Evolutionary conservation across 2,113 vertebrate species (phyloP).

Genomic region (Cettia cetti): DNA sequence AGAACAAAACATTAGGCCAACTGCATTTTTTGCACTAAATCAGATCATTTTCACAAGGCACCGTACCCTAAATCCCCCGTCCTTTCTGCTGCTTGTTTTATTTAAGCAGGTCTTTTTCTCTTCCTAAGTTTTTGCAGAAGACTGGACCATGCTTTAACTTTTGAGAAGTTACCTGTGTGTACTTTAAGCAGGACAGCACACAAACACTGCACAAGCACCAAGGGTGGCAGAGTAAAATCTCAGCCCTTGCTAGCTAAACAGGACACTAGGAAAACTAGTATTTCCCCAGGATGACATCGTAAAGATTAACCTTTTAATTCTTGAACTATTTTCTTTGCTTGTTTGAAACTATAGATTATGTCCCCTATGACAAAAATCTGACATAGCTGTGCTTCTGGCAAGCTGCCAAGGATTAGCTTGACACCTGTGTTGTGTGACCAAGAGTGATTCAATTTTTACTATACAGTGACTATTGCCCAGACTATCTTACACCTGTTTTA

Average conservation of each 20-base stretch:
- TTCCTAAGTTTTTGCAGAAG: not conserved
- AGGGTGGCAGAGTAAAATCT: not conserved
- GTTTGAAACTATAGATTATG: not conserved
- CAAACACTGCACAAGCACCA: not conserved
- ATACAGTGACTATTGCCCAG: not conserved
- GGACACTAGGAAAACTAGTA: not conserved
- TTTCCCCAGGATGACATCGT: not conserved
- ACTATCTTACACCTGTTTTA: not conserved
- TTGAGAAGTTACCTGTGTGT: not conserved
- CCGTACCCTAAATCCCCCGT: not conserved
- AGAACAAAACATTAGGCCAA: not conserved
- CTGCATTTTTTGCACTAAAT: not conserved
- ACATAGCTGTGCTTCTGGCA: not conserved
- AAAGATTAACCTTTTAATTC: not conserved
- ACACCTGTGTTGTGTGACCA: not conserved
- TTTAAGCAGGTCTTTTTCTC: not conserved
- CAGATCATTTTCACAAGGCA: not conserved
- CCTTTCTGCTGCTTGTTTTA: not conserved
- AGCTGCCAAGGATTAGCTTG: not conserved
- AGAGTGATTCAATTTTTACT: constrained; percentile 13
- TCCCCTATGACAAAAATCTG: not conserved
- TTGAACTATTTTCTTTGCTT: not conserved
- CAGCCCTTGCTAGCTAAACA: not conserved
- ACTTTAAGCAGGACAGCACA: not conserved
- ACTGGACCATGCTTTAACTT: not conserved